phyloP scores from a whole-genome alignment of 2,888 invertebrate species.

The Buathra laborator region DNA sequence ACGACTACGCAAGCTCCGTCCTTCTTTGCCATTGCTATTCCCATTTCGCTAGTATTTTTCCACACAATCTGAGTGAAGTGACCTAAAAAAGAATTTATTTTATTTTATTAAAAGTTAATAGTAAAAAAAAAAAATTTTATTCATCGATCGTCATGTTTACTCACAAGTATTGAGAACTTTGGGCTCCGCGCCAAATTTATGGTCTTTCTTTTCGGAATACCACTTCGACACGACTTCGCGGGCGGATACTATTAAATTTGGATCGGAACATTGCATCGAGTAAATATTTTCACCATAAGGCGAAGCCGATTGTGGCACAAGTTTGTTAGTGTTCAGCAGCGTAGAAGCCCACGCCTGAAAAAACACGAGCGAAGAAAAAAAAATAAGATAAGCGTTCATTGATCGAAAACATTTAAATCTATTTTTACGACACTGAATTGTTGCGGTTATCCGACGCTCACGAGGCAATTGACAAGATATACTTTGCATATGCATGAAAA shows the following conservation, averaged over 20 bases:
- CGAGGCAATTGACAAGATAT: background rate
- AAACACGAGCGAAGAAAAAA: conserved; percentile 34
- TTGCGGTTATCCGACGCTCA: background rate
- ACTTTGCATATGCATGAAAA: background rate
- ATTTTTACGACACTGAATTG: conserved; percentile 17
- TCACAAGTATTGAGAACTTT: conserved; percentile 88
- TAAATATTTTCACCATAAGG: conserved; percentile 89
- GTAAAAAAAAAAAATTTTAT: background rate
- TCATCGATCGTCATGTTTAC: conserved; percentile 82
- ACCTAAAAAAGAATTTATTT: conserved; percentile 78
- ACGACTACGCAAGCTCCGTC: conserved; percentile 87
- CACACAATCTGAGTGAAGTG: conserved; percentile 92
- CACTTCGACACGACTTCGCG: conserved; percentile 91
- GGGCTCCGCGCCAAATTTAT: conserved; percentile 90
- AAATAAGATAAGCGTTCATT: conserved; percentile 43
- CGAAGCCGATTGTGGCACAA: conserved; percentile 82
- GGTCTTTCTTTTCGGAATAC: conserved; percentile 92
- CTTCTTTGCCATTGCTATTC: conserved; percentile 90
- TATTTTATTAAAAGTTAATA: conserved; percentile 5
- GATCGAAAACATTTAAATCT: background rate
- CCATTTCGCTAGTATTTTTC: conserved; percentile 91
- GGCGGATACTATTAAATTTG: conserved; percentile 89
- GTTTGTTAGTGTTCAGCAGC: conserved; percentile 82
- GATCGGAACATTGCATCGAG: conserved; percentile 89
- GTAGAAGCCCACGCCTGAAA: conserved; percentile 83